phyloP scores from a whole-genome alignment of 2,888 invertebrate genomes.

The Drosophila nigritarsus region DNA sequence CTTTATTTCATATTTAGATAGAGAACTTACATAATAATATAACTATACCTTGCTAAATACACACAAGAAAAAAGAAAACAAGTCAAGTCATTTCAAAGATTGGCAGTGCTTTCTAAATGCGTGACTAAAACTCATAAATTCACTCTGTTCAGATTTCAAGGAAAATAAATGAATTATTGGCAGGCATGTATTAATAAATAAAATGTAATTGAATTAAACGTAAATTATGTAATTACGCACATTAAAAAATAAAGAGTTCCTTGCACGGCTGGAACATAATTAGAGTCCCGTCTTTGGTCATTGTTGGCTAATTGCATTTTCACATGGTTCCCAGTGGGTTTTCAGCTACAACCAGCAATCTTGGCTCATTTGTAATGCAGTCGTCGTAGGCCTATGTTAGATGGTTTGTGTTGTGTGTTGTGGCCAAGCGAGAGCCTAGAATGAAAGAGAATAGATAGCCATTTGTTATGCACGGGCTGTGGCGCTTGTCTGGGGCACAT shows the following conservation, averaged over 20 bases:
- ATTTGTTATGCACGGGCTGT: constrained; percentile 78
- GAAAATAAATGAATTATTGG: background rate
- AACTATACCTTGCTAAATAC: background rate
- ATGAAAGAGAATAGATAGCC: constrained; percentile 42
- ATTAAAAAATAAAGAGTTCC: background rate
- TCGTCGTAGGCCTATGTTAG: constrained; percentile 71
- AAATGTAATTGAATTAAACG: background rate
- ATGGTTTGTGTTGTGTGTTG: constrained; percentile 46
- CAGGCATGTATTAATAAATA: background rate
- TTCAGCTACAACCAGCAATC: background rate
- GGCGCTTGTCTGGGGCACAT: constrained; percentile 80
- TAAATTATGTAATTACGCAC: background rate
- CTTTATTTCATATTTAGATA: background rate
- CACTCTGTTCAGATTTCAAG: background rate
- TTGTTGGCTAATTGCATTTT: constrained; percentile 56
- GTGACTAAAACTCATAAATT: background rate
- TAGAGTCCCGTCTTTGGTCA: constrained; percentile 42
- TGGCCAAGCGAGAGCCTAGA: constrained; percentile 14
- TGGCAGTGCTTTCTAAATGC: too few species aligned
- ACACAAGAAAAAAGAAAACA: background rate
- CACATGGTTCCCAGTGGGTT: constrained; percentile 48
- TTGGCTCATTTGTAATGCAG: constrained; percentile 72
- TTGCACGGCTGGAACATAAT: constrained; percentile 14
- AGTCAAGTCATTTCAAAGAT: background rate
- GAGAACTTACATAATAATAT: background rate